Conservation (phyloP, 2,797 vertebrate species). For the Margarornis squamiger region DNA sequence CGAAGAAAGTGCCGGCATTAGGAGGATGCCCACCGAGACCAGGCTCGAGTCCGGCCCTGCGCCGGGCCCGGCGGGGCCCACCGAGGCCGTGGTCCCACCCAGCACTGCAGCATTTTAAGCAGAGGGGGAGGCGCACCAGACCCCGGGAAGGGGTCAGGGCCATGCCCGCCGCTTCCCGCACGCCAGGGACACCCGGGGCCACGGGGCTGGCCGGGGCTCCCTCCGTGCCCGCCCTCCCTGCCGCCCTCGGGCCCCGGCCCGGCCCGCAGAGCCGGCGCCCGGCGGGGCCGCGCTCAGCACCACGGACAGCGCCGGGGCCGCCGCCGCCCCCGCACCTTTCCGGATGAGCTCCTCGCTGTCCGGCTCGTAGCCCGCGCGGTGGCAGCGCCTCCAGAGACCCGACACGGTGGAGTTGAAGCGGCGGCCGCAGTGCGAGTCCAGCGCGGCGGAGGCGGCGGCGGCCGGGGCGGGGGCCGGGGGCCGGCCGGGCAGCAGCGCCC, state of each 20-base stretch:
- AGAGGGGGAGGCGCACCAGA: background rate
- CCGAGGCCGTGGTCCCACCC: background rate
- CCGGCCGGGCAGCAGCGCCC: slow-evolving; percentile 50
- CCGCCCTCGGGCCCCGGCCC: background rate
- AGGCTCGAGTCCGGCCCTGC: background rate
- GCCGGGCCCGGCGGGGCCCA: background rate
- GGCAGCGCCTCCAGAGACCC: slow-evolving; percentile 90
- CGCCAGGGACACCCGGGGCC: background rate
- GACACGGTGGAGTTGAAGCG: slow-evolving; percentile 91
- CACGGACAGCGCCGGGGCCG: slow-evolving; percentile 8
- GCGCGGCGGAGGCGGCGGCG: slow-evolving; percentile 69
- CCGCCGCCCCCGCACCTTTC: slow-evolving; percentile 77
- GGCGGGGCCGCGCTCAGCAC: slow-evolving; percentile 22
- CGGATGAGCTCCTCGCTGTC: slow-evolving; percentile 90
- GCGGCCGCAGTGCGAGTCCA: slow-evolving; percentile 89
- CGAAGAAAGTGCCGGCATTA: background rate
- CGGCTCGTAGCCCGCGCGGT: slow-evolving; percentile 88
- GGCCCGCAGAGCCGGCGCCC: background rate
- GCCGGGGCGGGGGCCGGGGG: background rate
- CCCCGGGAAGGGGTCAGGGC: background rate
- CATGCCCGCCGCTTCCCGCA: background rate
- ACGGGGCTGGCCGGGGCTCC: background rate
- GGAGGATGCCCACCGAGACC: background rate
- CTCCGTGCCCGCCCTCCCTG: background rate
- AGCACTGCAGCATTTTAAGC: background rate